Base-by-base conservation (phyloP, 2,113 vertebrate species). In the Bostrychus sinensis region DNA sequence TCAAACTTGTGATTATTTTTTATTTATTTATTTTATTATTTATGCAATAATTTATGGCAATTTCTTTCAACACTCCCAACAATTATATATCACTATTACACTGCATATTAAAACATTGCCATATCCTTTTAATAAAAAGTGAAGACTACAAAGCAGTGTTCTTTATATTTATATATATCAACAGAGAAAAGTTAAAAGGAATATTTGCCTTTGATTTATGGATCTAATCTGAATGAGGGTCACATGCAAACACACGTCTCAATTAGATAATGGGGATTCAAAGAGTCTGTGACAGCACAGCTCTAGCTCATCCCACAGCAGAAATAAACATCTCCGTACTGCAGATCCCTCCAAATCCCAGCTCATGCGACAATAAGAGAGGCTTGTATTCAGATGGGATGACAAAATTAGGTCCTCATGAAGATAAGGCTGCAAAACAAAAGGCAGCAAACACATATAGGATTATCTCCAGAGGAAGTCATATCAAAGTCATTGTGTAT, bases 401-500 rank as follows among this genome's bases (percentile, higher is more conserved):
- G 10, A 36, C 46, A 62, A 45, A 72, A 59, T 67, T 22, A 30
- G 62, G 1, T 5, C 0, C 7, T 17, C n/a, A 22, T 50, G n/a
- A 39, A 53, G 25, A 51, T n/a, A 51, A n/a, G n/a, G n/a, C n/a
- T n/a, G n/a, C n/a, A n/a, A n/a, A n/a, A 51, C 46, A 51, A 51
- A 59, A n/a, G 25, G 26, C 50, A 41, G 17, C 37, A 60, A 36
- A 68, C 53, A 26, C 23, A 56, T n/a, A 62, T 7, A 62, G 56
- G 71, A 69, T 63, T 8, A 75, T 71, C 65, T 56, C 28, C 5
- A 11, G 48, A 60, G 60, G 73, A 65, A 61, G 68, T 63, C 17
- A 2, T 41, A 67, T 81, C 73, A 75, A 70, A 80, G 62, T 56
- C 62, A 72, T 14, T 72, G 60, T 66, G 45, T 20, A 43, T 54